Evolutionary conservation across 1,140 invertebrate species (phyloP).

Genomic region (Ceratitis capitata): DNA sequence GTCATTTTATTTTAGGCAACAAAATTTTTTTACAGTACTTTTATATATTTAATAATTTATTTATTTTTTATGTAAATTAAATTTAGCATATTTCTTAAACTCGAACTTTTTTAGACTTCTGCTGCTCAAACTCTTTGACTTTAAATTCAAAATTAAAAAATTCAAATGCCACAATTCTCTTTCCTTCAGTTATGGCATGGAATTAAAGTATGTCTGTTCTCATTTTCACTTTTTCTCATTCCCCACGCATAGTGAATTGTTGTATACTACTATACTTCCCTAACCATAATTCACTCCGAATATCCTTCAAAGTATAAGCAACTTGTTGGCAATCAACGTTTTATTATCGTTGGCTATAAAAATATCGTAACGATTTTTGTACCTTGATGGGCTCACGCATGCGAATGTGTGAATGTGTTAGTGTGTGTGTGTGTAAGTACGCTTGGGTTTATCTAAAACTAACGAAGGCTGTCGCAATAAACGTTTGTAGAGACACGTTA

Average conservation of each 20-base stretch:
- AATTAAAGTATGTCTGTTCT: not conserved
- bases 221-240: not conserved
- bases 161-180: not conserved
- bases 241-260: not conserved
- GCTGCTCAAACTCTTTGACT: not conserved
- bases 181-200: not conserved
- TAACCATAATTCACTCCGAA: not conserved
- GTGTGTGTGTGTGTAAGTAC: not conserved
- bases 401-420: too few species aligned
- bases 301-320: conserved; percentile 28
- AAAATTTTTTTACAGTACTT: too few species aligned
- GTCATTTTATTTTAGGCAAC: too few species aligned
- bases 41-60: too few species aligned
- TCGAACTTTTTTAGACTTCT: too few species aligned
- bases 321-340: conserved; percentile 19
- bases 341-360: conserved; percentile 21
- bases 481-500: conserved; percentile 25
- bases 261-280: too few species aligned
- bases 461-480: conserved; percentile 33
- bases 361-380: not conserved
- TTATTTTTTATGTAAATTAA: too few species aligned
- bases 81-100: too few species aligned
- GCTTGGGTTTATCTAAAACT: not conserved
- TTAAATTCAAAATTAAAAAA: not conserved
- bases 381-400: not conserved